Evolutionary conservation across 92 coral and sea anemone species (phyloP).

Genomic region (Actinostola sp.): DNA sequence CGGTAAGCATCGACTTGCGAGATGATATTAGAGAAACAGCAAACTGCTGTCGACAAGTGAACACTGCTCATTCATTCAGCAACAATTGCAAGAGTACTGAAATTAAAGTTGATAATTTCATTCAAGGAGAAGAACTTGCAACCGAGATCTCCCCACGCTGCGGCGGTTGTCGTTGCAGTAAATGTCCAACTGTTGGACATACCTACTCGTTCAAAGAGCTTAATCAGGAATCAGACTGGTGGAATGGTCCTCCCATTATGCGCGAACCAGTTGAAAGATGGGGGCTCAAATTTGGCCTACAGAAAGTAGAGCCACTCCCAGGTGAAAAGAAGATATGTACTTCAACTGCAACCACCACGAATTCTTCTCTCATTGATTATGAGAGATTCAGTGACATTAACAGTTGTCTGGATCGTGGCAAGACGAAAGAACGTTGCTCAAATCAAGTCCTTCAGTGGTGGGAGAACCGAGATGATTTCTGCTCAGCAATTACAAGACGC

Average conservation of each 20-base stretch:
- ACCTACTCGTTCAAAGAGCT: constrained; percentile 48
- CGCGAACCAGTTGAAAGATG: constrained; percentile 49
- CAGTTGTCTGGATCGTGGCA: constrained; percentile 59
- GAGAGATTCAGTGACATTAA: constrained; percentile 56
- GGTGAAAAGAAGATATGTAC: constrained; percentile 59
- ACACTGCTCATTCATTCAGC: background rate
- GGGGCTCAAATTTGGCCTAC: constrained; percentile 64
- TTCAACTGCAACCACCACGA: constrained; percentile 24
- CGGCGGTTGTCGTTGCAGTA: constrained; percentile 55
- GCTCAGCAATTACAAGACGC: constrained; percentile 56
- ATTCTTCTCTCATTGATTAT: constrained; percentile 43
- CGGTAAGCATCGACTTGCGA: background rate
- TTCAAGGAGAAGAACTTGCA: too few relatives aligned
- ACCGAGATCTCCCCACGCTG: constrained; percentile 44
- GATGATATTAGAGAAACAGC: background rate
- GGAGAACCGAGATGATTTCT: too few relatives aligned
- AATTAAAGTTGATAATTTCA: too few relatives aligned
- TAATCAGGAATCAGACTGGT: constrained; percentile 45
- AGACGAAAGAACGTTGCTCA: constrained; percentile 45
- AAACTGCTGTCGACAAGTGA: too few relatives aligned
- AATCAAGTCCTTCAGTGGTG: constrained; percentile 52
- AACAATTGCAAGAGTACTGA: too few relatives aligned
- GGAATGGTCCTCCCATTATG: constrained; percentile 52
- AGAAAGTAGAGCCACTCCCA: constrained; percentile 54
- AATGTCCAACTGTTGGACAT: constrained; percentile 43